A percentile compares a stretch with the other conserved stretches of the same genome.
phyloP scores from a whole-genome alignment of 2,888 invertebrate genomes.

The Sarcophaga carnaria region DNA sequence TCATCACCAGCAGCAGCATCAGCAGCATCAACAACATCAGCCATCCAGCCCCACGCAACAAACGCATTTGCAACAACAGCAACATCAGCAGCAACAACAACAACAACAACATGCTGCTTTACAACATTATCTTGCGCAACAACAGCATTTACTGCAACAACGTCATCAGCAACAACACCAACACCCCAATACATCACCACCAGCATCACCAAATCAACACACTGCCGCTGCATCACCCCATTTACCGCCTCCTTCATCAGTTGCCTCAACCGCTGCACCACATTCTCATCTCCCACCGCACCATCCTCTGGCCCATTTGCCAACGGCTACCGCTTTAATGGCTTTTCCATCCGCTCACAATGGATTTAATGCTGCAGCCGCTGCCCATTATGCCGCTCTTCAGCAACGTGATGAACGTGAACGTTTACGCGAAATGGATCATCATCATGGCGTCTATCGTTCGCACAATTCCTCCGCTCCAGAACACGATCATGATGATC shows the following conservation, averaged over 20 bases:
- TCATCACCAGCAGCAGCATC: slow-evolving; percentile 72
- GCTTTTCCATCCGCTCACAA: slow-evolving; percentile 67
- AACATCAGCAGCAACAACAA: slow-evolving; percentile 68
- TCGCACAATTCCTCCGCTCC: slow-evolving; percentile 65
- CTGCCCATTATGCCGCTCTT: slow-evolving; percentile 71
- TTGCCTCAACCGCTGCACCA: slow-evolving; percentile 64
- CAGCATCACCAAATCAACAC: slow-evolving; percentile 71
- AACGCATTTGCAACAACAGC: slow-evolving; percentile 73
- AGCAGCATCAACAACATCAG: slow-evolving; percentile 71
- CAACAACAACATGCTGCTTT: slow-evolving; percentile 71
- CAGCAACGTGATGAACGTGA: slow-evolving; percentile 73
- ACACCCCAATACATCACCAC: slow-evolving; percentile 71
- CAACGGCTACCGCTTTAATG: slow-evolving; percentile 69
- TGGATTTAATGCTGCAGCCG: slow-evolving; percentile 67
- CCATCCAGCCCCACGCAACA: slow-evolving; percentile 73
- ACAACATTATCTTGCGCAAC: slow-evolving; percentile 77
- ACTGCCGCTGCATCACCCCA: slow-evolving; percentile 38
- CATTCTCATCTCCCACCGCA: slow-evolving; percentile 69
- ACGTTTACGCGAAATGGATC: slow-evolving; percentile 68
- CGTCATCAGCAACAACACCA: slow-evolving; percentile 73
- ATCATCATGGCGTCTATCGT: slow-evolving; percentile 54
- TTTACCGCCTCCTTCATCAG: slow-evolving; percentile 68
- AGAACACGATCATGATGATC: slow-evolving; percentile 77
- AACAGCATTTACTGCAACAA: slow-evolving; percentile 75
- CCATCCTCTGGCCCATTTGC: slow-evolving; percentile 75